Percentiles rank a stretch among this genome's conserved stretches.
Evolutionary conservation across 2,797 vertebrate species (phyloP).

Genomic region (Rachycentron canadum): DNA sequence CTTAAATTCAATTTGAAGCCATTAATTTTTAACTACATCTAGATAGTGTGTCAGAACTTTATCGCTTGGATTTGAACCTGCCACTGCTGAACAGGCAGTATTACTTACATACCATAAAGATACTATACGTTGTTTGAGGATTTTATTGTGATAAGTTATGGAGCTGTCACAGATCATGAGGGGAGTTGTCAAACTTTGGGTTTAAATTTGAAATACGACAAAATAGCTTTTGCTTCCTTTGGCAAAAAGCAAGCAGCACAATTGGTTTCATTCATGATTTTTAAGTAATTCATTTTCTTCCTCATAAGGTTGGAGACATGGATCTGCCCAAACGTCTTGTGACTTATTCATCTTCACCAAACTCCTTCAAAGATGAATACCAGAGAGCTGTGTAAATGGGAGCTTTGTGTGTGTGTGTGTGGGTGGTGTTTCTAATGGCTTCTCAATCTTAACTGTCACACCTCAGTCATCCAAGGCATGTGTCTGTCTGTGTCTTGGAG

Average conservation of each 20-base stretch:
- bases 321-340: constrained; percentile 50
- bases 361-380: constrained; percentile 56
- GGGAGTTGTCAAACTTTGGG: constrained; percentile 11
- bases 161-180: constrained; percentile 27
- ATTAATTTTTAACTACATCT: constrained; percentile 75
- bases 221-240: constrained; percentile 17
- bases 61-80: constrained; percentile 55
- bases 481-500: constrained; percentile 53
- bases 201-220: constrained; percentile 28
- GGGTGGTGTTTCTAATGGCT: constrained; percentile 42
- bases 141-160: constrained; percentile 28
- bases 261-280: constrained; percentile 50
- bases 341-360: constrained; percentile 65
- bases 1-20: constrained; percentile 72
- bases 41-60: constrained; percentile 68
- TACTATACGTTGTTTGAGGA: constrained; percentile 2
- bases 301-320: constrained; percentile 40
- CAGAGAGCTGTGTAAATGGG: constrained; percentile 58
- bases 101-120: constrained; percentile 49
- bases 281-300: constrained; percentile 44
- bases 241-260: constrained; percentile 9
- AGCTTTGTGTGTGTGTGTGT: constrained; percentile 30
- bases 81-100: constrained; percentile 25
- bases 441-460: constrained; percentile 64
- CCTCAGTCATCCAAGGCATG: constrained; percentile 61